Percentiles rank a stretch among this genome's conserved stretches.
Conservation (phyloP, 2,888 invertebrate species). For the Diarsia dahlii region DNA sequence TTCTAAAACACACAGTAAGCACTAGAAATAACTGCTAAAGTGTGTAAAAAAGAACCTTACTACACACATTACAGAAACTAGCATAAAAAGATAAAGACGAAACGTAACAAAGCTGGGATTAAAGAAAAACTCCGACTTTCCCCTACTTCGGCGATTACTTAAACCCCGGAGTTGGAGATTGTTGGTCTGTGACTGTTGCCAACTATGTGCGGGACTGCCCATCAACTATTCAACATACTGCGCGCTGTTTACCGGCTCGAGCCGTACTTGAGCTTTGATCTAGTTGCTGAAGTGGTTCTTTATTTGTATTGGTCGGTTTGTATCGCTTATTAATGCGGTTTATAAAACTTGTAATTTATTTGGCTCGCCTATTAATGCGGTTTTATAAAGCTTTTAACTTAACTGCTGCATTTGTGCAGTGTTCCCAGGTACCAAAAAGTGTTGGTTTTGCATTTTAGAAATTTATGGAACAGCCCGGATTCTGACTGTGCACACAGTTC, state of each 20-base stretch:
- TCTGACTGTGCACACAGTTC: not conserved
- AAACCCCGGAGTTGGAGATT: conserved; percentile 51
- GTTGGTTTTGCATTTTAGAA: not conserved
- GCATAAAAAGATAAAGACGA: conserved; percentile 56
- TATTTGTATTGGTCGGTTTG: not conserved
- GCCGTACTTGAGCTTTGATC: conserved; percentile 30
- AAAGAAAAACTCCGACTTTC: conserved; percentile 58
- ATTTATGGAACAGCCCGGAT: not conserved
- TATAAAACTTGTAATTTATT: too few species aligned
- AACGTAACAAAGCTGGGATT: conserved; percentile 60
- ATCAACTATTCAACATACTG: conserved; percentile 49
- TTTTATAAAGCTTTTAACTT: not conserved
- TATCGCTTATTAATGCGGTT: not conserved
- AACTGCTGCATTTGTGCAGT: not conserved
- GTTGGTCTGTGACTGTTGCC: conserved; percentile 37
- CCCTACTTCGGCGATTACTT: conserved; percentile 62
- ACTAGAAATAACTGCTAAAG: conserved; percentile 22
- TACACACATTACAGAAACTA: conserved; percentile 41
- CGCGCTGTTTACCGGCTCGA: conserved; percentile 6
- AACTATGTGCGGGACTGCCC: conserved; percentile 37
- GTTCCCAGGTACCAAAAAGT: not conserved
- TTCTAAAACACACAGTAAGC: conserved; percentile 20
- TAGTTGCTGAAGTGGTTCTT: conserved; percentile 10
- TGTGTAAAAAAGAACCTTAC: conserved; percentile 23
- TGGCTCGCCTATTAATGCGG: too few species aligned